Evolutionary conservation across 2,797 vertebrate genomes (phyloP).

Genomic region (Xiphophorus birchmanni): DNA sequence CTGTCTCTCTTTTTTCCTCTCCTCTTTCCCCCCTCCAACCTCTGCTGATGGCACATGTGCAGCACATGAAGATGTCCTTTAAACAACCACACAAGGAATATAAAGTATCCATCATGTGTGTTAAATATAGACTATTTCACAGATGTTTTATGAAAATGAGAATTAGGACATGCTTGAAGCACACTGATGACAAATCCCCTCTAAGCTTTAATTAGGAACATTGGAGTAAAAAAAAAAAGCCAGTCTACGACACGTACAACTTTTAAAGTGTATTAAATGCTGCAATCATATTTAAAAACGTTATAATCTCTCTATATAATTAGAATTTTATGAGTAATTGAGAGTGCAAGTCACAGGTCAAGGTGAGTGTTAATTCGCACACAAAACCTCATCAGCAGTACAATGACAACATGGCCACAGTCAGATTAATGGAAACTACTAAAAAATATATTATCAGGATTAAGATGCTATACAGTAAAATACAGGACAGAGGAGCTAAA

Average conservation of each 20-base stretch:
- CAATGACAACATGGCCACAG: slow-evolving; percentile 73
- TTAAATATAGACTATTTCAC: slow-evolving; percentile 83
- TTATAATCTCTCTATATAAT: slow-evolving; percentile 86
- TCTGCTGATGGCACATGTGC: slow-evolving; percentile 43
- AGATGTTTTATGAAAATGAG: slow-evolving; percentile 86
- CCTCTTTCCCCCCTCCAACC: slow-evolving; percentile 30
- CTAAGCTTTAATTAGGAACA: slow-evolving; percentile 86
- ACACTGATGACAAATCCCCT: slow-evolving; percentile 83
- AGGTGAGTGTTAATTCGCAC: slow-evolving; percentile 83
- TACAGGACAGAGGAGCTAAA: slow-evolving; percentile 58
- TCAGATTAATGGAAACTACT: slow-evolving; percentile 76
- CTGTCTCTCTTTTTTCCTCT: slow-evolving; percentile 49
- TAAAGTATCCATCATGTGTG: slow-evolving; percentile 73
- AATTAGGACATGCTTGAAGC: slow-evolving; percentile 85
- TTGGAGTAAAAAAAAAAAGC: slow-evolving; percentile 70
- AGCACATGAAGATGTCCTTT: slow-evolving; percentile 56
- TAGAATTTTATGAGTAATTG: slow-evolving; percentile 85
- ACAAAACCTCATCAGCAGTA: slow-evolving; percentile 75
- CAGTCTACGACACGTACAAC: slow-evolving; percentile 79
- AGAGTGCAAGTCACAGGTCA: slow-evolving; percentile 81
- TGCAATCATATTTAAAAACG: slow-evolving; percentile 85
- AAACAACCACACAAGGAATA: slow-evolving; percentile 58
- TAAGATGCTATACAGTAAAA: slow-evolving; percentile 69
- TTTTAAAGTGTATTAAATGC: slow-evolving; percentile 89
- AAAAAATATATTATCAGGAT: slow-evolving; percentile 70